Evolutionary conservation across 2,888 invertebrate species (phyloP).

Genomic region (Hirudinaria manillensis): DNA sequence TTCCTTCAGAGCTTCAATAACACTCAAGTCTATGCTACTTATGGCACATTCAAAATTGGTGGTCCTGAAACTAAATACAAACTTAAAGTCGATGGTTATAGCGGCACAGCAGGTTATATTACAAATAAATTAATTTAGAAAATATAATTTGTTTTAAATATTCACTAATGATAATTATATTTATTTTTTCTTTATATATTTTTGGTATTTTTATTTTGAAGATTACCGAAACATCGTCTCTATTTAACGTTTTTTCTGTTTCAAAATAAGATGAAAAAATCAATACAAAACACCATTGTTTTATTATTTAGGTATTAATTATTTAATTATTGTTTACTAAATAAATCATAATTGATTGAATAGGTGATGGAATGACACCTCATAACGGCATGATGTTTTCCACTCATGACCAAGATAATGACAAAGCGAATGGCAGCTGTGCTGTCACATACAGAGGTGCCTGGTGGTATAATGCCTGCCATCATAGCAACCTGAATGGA

Average conservation of each 20-base stretch:
- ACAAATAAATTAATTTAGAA: neutral
- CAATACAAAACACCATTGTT: no score
- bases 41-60: no score
- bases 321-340: no score
- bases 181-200: no score
- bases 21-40: neutral
- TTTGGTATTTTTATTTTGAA: no score
- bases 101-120: neutral
- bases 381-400: constrained; percentile 18
- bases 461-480: constrained; percentile 33
- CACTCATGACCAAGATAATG: constrained; percentile 24
- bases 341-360: no score
- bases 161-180: no score
- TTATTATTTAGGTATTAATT: no score
- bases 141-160: neutral
- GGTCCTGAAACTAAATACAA: no score
- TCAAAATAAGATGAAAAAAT: no score
- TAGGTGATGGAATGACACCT: constrained; percentile 24
- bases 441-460: constrained; percentile 14
- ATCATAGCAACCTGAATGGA: constrained; percentile 29
- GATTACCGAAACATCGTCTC: no score
- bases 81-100: neutral
- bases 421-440: neutral
- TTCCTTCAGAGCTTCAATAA: neutral
- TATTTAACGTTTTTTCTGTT: no score